Percentiles rank a stretch among this genome's conserved stretches.
These are phyloP conservation scores for Trigoniulus corallinus DNA, from an alignment of 1,140 invertebrate species.

Conservation along the genomic window DNA sequence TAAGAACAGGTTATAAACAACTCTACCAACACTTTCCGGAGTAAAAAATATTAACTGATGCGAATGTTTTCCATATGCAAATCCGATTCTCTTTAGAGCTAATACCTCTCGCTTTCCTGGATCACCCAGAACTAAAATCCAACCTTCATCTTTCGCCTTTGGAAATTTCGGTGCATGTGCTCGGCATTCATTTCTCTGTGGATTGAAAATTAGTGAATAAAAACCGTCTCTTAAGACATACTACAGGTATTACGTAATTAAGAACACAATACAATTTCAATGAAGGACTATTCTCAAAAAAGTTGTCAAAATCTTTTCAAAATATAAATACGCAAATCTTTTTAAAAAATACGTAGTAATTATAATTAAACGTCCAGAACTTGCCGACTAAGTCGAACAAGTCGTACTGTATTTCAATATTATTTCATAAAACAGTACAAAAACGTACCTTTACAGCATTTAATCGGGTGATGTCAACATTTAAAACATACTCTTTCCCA, in stretches of 20 bases:
- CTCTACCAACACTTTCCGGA: constrained; percentile 40
- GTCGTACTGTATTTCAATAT: too few species aligned
- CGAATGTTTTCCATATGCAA: constrained; percentile 24
- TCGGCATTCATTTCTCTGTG: constrained; percentile 18
- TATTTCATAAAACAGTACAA: too few species aligned
- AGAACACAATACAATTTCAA: too few species aligned
- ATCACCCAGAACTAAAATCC: constrained; percentile 76
- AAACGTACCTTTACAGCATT: constrained; percentile 14
- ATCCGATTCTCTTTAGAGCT: constrained; percentile 60
- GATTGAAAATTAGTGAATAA: constrained; percentile 16
- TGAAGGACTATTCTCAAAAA: too few species aligned
- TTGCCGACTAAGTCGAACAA: too few species aligned
- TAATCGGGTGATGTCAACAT: constrained; percentile 27
- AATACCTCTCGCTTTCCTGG: constrained; percentile 52
- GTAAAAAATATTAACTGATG: constrained; percentile 46
- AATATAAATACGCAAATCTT: too few species aligned
- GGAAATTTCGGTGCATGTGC: constrained; percentile 69
- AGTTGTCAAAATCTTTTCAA: too few species aligned
- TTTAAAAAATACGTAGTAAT: too few species aligned
- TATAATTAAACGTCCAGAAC: too few species aligned
- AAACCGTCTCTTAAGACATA: too few species aligned
- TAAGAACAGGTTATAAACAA: constrained; percentile 64
- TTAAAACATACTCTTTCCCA: constrained; percentile 52
- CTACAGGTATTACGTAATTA: too few species aligned
- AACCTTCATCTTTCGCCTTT: constrained; percentile 87